Base-by-base conservation (phyloP, 2,113 vertebrate genomes). In the Zosterops lateralis region DNA sequence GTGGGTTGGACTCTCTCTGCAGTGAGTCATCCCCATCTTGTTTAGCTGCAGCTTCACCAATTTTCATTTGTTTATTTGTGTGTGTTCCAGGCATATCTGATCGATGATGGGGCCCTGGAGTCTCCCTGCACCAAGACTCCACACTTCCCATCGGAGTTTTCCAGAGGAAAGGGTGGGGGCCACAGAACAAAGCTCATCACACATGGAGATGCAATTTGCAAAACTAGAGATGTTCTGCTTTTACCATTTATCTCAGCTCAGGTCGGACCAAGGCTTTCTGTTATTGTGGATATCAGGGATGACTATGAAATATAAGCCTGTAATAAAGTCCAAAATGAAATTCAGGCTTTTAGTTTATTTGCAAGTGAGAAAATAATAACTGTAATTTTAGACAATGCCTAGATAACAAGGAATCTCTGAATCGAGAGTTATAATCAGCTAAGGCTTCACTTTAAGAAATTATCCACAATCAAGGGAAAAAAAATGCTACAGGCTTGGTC, bases 1-100 rank as follows among this genome's bases (percentile, higher is more conserved):
- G 95, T 87, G 93, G 86, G 84, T 24, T 93, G 93, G 60, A 21
- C 58, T 77, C 32, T 1, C 68, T 79, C 50, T 5, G 44, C 68
- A 70, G 38, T 93, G 94, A 97, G 14, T 95, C 95, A 95, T 89
- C 83, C 51, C 17, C 56, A 34, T 64, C 75, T 48, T 29, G 58
- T 87, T 95, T 48, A 47, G 84, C 84, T 83, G 92, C 91, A 93
- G 85, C 88, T 87, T 91, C 84, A 90, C 82, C 81, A 51, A 9
- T 74, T 90, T 79, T 21, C 11, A 0, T 90, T 65, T 90, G 93
- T 95, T 96, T 92, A 10, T 74, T 48, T 88, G 86, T 38, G 86
- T 38, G 65, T 88, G 78, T 91, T 92, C 68, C 68, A 61, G 68
- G 82, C 71, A 21, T 44, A 48, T 60, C 84, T 80, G 89, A 68